Percentiles rank a stretch among this genome's conserved stretches.
phyloP scores from a whole-genome alignment of 2,113 vertebrate species.

The Hystrix brachyura region DNA sequence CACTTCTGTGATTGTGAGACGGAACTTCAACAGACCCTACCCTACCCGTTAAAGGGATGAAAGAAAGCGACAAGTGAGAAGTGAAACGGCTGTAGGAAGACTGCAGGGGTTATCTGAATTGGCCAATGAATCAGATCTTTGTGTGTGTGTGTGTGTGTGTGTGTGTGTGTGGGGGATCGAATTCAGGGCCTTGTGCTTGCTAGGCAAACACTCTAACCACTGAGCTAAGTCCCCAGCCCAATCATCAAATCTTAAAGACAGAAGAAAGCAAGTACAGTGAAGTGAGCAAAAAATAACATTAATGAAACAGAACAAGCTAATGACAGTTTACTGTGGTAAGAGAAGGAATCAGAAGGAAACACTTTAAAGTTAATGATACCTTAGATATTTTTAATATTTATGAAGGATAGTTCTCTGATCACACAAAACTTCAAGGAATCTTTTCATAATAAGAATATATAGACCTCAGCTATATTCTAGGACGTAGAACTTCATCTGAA shows the following conservation, averaged over 20 bases:
- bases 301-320: not conserved
- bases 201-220: no score
- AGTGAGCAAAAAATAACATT: not conserved
- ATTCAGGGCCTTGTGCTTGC: no score
- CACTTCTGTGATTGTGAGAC: not conserved
- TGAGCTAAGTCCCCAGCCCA: no score
- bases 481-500: not conserved
- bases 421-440: not conserved
- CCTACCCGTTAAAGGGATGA: not conserved
- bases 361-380: not conserved
- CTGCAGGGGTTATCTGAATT: not conserved
- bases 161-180: no score
- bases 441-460: not conserved
- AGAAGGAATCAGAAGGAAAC: not conserved
- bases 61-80: not conserved
- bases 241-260: not conserved
- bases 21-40: not conserved
- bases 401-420: not conserved
- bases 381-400: not conserved
- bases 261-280: constrained; percentile 10
- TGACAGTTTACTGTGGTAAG: not conserved
- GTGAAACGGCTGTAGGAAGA: not conserved
- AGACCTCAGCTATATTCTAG: not conserved
- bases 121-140: not conserved
- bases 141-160: no score